A percentile compares a stretch with the other conserved stretches of the same genome.
phyloP scores from a whole-genome alignment of 2,888 invertebrate species.

The Mimas tiliae region DNA sequence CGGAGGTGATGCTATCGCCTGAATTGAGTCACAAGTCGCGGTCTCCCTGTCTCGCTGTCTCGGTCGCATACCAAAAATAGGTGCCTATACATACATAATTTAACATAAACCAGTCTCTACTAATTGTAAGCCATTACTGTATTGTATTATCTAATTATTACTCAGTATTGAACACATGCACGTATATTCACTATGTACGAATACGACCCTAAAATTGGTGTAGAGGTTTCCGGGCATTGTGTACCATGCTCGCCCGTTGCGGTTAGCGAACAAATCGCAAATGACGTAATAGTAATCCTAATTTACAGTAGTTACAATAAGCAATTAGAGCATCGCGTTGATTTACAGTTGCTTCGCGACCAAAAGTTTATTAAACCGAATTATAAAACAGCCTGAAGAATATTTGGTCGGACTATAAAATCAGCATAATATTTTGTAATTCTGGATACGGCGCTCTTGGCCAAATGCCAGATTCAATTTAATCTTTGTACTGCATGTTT shows the following conservation, averaged over 20 bases:
- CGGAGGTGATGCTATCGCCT: no score
- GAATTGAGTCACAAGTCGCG: no score
- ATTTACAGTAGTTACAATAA: slow-evolving; percentile 6
- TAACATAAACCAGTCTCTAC: no score
- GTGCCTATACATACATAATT: no score
- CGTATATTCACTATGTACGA: background rate
- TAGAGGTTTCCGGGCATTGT: background rate
- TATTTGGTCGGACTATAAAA: slow-evolving; percentile 56
- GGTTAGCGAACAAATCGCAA: slow-evolving; percentile 2
- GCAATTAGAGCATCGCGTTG: background rate
- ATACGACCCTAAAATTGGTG: background rate
- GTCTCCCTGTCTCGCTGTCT: no score
- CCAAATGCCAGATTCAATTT: slow-evolving; percentile 73
- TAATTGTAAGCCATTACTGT: no score
- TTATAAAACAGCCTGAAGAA: slow-evolving; percentile 31
- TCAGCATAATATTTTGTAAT: slow-evolving; percentile 78
- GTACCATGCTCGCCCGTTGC: background rate
- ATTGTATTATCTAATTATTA: no score
- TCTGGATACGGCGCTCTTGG: slow-evolving; percentile 63
- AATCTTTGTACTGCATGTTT: slow-evolving; percentile 71
- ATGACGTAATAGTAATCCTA: slow-evolving; percentile 15
- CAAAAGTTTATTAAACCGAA: background rate
- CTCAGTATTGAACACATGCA: no score
- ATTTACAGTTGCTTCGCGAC: background rate
- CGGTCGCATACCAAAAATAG: no score